A percentile compares a stretch with the other conserved stretches of the same genome.
Evolutionary conservation across 2,113 vertebrate genomes (phyloP).

Genomic region (Protobothrops flavoviridis): DNA sequence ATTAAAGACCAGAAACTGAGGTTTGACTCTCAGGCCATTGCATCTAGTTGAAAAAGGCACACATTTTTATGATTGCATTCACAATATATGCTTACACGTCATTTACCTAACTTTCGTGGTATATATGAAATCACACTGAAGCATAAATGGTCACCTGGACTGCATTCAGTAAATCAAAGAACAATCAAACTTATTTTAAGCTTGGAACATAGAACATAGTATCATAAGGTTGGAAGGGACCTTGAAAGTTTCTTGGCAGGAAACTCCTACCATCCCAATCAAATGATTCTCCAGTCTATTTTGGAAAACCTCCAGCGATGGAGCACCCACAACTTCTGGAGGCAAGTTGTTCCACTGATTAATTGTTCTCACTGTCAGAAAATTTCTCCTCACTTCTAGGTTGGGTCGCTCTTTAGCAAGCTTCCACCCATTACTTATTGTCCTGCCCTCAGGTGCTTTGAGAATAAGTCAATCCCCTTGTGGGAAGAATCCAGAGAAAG

Average conservation of each 20-base stretch:
- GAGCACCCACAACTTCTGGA: neutral
- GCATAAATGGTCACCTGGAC: neutral
- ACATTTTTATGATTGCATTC: neutral
- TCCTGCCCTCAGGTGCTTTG: neutral
- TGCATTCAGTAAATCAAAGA: neutral
- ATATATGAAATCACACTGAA: neutral
- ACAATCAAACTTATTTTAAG: neutral
- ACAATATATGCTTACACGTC: neutral
- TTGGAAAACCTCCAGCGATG: neutral
- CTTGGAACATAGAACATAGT: neutral
- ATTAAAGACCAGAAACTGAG: neutral
- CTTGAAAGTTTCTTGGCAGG: neutral
- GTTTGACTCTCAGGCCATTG: neutral
- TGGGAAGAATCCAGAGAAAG: too few species aligned
- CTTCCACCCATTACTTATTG: neutral
- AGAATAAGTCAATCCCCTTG: neutral
- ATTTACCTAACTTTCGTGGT: neutral
- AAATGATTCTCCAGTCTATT: neutral
- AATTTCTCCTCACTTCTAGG: neutral
- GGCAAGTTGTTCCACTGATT: neutral
- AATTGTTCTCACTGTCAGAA: neutral
- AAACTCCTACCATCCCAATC: neutral
- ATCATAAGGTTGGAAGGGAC: neutral
- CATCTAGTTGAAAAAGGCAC: neutral
- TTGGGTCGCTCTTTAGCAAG: neutral